Base-by-base conservation (phyloP, 2,888 invertebrate species). In the Acronicta alni region DNA sequence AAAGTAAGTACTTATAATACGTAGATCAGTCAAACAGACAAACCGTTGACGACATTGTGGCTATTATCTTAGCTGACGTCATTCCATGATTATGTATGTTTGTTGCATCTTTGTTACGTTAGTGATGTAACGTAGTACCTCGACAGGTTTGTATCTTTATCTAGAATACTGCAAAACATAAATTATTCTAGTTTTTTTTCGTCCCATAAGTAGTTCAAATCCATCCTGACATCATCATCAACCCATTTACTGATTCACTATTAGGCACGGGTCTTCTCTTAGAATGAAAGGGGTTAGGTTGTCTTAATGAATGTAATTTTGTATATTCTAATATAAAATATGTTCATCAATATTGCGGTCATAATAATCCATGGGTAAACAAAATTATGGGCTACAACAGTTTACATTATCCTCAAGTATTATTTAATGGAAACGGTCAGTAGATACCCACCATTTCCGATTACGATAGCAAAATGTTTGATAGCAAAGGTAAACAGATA, bases 11-110 rank as follows among this genome's bases (percentile, higher is more conserved):
- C n/a, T 26, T 30, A 12, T 30, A n/a, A n/a, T n/a, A n/a, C 4
- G 30, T 3, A 30, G 3, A 30, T 30, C 26, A 18, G 32, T 43
- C 23, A 44, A 15, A 32, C 47, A n/a, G n/a, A 43, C 7, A 61
- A n/a, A 41, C 10, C 42, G 26, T 17, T 58, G 32, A 41, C 47
- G 44, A 56, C 44, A 71, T 57, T 69, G 56, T 60, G 20, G 35
- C 46, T 67, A 72, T 53, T 66, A 39, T 57, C 18, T 30, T n/a
- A 17, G 43, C 35, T 69, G 69, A 69, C 69, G 61, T 69, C 67
- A 72, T 56, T 53, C 35, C 39, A 43, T 46, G 39, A 61, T 61
- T 67, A 61, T 39, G 60, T 66, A 60, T 39, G 23, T 46, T 37
- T 44, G 49, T 58, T 49, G 39, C 41, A 49, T 54, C 42, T 67